Conservation (phyloP, 1,140 invertebrate genomes). For the Periplaneta americana region DNA sequence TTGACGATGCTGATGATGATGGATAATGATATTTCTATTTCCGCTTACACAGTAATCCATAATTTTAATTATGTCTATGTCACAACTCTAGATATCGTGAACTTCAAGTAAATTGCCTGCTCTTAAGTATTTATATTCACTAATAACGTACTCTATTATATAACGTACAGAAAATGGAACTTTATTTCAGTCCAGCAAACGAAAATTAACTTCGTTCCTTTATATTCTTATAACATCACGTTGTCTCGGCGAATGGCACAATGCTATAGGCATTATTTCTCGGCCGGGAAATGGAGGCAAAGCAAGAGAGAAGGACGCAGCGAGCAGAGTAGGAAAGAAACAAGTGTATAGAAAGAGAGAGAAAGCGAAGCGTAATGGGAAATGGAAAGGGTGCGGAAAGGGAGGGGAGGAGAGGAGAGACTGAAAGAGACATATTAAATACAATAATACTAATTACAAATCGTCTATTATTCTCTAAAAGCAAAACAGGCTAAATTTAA, state of each 20-base stretch:
- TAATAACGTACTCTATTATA: too few relatives aligned
- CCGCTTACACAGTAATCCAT: too few relatives aligned
- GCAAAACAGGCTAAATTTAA: neutral
- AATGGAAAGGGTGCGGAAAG: neutral
- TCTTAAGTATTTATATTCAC: too few relatives aligned
- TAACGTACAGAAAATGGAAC: too few relatives aligned
- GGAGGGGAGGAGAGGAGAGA: neutral
- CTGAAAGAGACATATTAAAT: neutral
- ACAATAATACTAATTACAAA: too few relatives aligned
- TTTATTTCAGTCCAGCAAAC: neutral
- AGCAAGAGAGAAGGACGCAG: neutral
- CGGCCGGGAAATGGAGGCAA: neutral
- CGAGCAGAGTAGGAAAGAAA: neutral
- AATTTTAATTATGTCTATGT: too few relatives aligned
- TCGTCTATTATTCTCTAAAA: neutral
- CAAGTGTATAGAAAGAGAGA: neutral
- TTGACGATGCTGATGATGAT: too few relatives aligned
- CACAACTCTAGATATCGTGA: too few relatives aligned
- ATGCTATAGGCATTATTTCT: neutral
- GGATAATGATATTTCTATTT: too few relatives aligned
- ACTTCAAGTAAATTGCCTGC: too few relatives aligned
- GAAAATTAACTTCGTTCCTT: neutral
- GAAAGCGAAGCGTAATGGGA: conserved; percentile 3
- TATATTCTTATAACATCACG: neutral
- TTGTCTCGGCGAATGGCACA: neutral